These are phyloP conservation scores for Myiozetetes cayanensis DNA, from an alignment of 2,113 vertebrate genomes.

Conservation along the genomic window DNA sequence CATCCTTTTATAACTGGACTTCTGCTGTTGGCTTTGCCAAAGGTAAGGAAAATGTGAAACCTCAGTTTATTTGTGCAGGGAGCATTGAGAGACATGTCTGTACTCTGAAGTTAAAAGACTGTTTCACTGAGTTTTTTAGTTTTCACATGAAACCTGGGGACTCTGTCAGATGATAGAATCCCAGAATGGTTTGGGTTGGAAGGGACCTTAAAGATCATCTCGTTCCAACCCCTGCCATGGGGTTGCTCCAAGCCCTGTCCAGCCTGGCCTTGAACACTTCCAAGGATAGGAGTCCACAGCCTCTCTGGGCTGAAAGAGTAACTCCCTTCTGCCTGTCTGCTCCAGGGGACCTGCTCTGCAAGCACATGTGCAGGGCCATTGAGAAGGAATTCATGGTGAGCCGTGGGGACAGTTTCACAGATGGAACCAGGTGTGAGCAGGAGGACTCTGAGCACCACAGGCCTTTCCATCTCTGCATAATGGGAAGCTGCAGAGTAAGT, in stretches of 20 bases:
- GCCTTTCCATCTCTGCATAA: conserved; percentile 77
- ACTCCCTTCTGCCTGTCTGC: not conserved
- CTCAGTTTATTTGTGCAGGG: not conserved
- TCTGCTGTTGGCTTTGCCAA: conserved; percentile 79
- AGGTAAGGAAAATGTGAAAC: conserved; percentile 69
- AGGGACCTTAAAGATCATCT: not conserved
- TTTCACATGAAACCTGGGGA: not conserved
- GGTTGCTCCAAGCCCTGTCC: not conserved
- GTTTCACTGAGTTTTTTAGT: not conserved
- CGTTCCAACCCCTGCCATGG: not conserved
- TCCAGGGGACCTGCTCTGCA: conserved; percentile 86
- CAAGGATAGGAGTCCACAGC: not conserved
- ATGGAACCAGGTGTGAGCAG: conserved; percentile 90
- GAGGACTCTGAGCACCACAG: conserved; percentile 15
- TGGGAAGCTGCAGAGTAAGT: conserved; percentile 86
- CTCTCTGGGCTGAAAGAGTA: not conserved
- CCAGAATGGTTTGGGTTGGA: not conserved
- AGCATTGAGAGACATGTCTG: not conserved
- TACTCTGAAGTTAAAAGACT: not conserved
- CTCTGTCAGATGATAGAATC: not conserved
- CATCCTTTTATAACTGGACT: conserved; percentile 85
- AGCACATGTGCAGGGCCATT: conserved; percentile 83
- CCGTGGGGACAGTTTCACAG: conserved; percentile 83
- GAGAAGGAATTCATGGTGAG: conserved; percentile 86
- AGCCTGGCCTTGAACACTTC: not conserved